Evolutionary conservation across 1,140 invertebrate genomes (phyloP).

Genomic region (silkworm (Bombyx mori)): DNA sequence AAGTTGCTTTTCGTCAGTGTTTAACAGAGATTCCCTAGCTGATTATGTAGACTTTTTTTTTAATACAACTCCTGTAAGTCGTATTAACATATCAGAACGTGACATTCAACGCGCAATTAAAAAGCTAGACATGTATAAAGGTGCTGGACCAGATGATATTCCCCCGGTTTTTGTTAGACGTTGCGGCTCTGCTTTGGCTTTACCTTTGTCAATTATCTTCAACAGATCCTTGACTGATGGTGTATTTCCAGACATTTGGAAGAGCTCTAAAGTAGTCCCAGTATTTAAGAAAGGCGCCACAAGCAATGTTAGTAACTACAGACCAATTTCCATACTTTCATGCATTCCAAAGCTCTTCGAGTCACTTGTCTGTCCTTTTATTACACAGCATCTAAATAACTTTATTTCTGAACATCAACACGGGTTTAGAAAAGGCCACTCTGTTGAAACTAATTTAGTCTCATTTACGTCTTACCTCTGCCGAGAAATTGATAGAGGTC

Average conservation of each 20-base stretch:
- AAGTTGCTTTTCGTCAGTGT: too few species aligned
- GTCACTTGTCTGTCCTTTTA: neutral
- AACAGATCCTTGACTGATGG: conserved; percentile 2
- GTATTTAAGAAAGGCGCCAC: conserved; percentile 10
- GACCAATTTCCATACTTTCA: conserved; percentile 9
- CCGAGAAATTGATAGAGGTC: too few species aligned
- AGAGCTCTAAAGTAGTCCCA: conserved; percentile 6
- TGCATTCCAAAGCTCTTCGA: conserved; percentile 8
- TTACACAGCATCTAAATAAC: too few species aligned
- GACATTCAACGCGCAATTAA: too few species aligned
- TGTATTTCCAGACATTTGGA: conserved; percentile 6
- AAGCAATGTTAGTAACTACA: conserved; percentile 4
- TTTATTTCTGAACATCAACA: too few species aligned
- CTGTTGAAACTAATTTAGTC: too few species aligned
- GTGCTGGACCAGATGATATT: conserved; percentile 7
- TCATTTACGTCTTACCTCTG: too few species aligned
- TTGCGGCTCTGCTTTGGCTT: conserved; percentile 2
- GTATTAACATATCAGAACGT: too few species aligned
- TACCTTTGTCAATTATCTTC: neutral
- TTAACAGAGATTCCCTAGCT: too few species aligned
- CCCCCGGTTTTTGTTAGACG: conserved; percentile 7
- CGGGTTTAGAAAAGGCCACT: too few species aligned
- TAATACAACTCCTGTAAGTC: too few species aligned
- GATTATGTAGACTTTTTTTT: too few species aligned
- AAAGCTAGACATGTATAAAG: neutral